Percentiles rank a stretch among this genome's conserved stretches.
phyloP scores from a whole-genome alignment of 2,888 invertebrate species.

The Herminia tarsipennalis region DNA sequence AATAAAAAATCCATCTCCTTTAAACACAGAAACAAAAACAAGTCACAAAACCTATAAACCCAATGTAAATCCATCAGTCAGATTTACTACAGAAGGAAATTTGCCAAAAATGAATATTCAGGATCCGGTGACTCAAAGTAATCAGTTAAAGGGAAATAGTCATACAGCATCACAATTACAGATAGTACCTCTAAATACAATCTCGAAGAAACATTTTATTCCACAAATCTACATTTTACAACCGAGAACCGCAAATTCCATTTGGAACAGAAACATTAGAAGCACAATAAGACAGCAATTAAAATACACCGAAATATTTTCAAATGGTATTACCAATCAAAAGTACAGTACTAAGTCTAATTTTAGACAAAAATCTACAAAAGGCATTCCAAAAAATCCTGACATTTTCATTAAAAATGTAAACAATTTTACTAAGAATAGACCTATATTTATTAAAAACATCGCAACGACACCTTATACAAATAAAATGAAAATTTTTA shows the following conservation, averaged over 20 bases:
- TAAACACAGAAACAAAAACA: not conserved
- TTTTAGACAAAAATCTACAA: too few relatives aligned
- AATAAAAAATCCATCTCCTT: not conserved
- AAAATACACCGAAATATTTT: not conserved
- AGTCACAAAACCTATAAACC: too few relatives aligned
- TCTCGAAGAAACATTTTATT: not conserved
- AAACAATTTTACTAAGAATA: too few relatives aligned
- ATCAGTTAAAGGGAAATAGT: not conserved
- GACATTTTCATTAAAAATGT: too few relatives aligned
- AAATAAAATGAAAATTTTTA: too few relatives aligned
- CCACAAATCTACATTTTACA: slow-evolving; percentile 11
- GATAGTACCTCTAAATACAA: not conserved
- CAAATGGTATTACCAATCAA: too few relatives aligned
- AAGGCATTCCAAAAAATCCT: too few relatives aligned
- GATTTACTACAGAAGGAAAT: not conserved
- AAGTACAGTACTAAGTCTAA: too few relatives aligned
- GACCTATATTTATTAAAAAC: too few relatives aligned
- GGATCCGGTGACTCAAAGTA: not conserved
- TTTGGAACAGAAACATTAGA: slow-evolving; percentile 1
- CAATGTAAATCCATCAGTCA: not conserved
- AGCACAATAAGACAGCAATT: not conserved
- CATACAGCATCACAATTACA: not conserved
- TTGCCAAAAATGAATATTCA: not conserved
- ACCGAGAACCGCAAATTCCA: not conserved
- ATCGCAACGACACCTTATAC: too few relatives aligned